phyloP scores from a whole-genome alignment of 2,888 invertebrate species.

The Capitulum mitella region DNA sequence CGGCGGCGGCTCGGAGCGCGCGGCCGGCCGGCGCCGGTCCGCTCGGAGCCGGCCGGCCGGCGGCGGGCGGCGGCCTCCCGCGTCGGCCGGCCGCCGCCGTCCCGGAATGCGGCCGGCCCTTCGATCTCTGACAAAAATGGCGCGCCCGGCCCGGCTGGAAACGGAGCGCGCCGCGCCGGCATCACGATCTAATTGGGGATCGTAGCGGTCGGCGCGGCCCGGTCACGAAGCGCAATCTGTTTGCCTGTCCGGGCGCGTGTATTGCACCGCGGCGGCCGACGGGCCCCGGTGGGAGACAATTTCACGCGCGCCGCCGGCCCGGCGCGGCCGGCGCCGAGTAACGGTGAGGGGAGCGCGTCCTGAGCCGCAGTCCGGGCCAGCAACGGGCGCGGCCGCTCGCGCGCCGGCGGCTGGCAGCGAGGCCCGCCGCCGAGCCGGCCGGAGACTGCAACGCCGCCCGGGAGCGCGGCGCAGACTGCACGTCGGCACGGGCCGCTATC shows the following conservation, averaged over 20 bases:
- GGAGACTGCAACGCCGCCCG: neutral
- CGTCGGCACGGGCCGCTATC: neutral
- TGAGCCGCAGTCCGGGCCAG: too few relatives aligned
- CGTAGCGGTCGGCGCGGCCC: neutral
- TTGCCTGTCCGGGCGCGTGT: neutral
- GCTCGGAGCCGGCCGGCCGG: neutral
- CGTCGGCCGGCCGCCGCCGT: neutral
- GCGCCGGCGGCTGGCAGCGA: too few relatives aligned
- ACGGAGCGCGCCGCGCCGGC: neutral
- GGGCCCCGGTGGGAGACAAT: neutral
- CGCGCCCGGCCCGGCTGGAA: neutral
- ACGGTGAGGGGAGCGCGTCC: neutral
- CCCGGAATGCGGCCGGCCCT: neutral
- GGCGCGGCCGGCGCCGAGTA: neutral
- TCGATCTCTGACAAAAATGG: slow-evolving; percentile 5
- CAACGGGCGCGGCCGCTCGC: too few relatives aligned
- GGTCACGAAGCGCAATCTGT: neutral
- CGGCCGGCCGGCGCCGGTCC: neutral
- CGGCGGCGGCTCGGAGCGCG: neutral
- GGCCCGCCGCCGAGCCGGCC: too few relatives aligned
- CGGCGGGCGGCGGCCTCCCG: neutral
- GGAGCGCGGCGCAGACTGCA: neutral
- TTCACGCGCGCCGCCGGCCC: neutral
- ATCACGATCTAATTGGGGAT: slow-evolving; percentile 19
- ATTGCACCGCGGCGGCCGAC: slow-evolving; percentile 1